These are phyloP conservation scores for Pseudotriccus pelzelni DNA, from an alignment of 2,797 vertebrate genomes.

Conservation along the genomic window DNA sequence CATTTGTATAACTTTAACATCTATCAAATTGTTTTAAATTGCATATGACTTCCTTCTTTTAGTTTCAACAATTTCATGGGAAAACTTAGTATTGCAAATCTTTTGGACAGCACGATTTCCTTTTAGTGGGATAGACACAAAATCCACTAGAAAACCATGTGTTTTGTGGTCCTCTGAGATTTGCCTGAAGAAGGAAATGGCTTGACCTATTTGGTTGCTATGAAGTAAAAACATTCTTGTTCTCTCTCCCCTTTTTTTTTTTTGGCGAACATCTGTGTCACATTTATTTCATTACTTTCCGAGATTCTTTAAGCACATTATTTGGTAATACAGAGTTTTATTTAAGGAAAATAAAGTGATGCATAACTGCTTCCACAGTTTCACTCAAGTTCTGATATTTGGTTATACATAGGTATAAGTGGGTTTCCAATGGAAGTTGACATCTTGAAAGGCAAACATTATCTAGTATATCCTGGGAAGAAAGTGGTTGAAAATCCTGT, in stretches of 20 bases:
- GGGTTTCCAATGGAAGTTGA: neutral
- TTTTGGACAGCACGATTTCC: constrained; percentile 74
- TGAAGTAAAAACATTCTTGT: constrained; percentile 81
- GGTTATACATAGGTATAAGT: neutral
- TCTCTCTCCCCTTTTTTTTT: constrained; percentile 8
- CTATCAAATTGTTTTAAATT: constrained; percentile 20
- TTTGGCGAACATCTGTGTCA: constrained; percentile 76
- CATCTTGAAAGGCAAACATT: neutral
- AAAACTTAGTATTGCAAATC: constrained; percentile 49
- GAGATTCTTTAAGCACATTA: constrained; percentile 68
- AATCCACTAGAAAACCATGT: constrained; percentile 71
- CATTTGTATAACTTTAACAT: neutral
- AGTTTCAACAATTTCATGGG: constrained; percentile 66
- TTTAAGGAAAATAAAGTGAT: constrained; percentile 30
- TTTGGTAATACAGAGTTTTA: constrained; percentile 57
- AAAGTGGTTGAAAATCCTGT: neutral
- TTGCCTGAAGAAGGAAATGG: constrained; percentile 80
- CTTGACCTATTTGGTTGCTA: constrained; percentile 82
- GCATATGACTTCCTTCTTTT: constrained; percentile 30
- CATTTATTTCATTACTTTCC: constrained; percentile 76
- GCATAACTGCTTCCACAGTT: neutral
- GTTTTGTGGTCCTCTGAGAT: constrained; percentile 72
- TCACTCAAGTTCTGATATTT: neutral
- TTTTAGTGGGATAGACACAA: constrained; percentile 65
- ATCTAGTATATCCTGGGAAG: neutral